Percentiles rank a stretch among this genome's conserved stretches.
Conservation (phyloP, 2,113 vertebrate genomes). For the Triplophysa rosa region DNA sequence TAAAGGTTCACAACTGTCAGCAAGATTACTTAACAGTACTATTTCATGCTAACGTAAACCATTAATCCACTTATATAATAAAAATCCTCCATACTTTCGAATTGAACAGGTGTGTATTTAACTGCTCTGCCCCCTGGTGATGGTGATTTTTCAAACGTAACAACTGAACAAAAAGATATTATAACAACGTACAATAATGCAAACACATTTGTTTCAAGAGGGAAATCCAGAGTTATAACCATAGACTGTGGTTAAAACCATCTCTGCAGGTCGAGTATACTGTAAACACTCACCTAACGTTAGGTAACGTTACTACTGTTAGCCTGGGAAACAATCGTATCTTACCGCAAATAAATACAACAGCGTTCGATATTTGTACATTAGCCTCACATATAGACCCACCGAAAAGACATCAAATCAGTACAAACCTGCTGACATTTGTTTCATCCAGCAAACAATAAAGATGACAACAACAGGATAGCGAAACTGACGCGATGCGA, state of each 20-base stretch:
- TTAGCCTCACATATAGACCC: background rate
- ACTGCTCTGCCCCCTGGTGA: background rate
- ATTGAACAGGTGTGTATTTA: conserved; percentile 3
- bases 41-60: background rate
- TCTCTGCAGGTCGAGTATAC: background rate
- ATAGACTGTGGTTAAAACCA: background rate
- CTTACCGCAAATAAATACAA: background rate
- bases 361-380: background rate
- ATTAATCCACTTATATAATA: background rate
- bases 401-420: background rate
- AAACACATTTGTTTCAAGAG: background rate
- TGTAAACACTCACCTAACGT: background rate
- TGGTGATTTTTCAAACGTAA: too few relatives aligned
- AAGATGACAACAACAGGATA: background rate
- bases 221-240: background rate
- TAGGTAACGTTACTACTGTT: background rate
- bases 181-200: background rate
- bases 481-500: conserved; percentile 34
- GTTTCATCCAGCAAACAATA: conserved; percentile 30
- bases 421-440: conserved; percentile 26
- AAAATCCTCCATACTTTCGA: background rate
- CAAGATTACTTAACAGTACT: background rate
- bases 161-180: background rate
- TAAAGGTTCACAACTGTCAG: background rate
- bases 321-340: background rate